Percentiles rank a stretch among this genome's conserved stretches.
Conservation (phyloP, 2,797 vertebrate species). For the Pogonophryne albipinna region DNA sequence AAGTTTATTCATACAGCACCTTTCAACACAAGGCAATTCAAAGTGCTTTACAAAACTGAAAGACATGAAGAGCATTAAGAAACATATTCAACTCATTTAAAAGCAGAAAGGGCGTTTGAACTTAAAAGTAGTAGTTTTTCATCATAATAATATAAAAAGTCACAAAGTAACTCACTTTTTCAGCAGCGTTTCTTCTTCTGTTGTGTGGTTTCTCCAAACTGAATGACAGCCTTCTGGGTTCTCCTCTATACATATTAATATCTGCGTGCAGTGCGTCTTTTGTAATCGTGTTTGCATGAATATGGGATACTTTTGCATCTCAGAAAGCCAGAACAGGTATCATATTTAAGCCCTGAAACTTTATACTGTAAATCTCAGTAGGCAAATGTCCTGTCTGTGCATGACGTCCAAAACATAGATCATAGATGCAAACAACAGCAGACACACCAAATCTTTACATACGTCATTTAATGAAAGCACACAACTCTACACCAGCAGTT, state of each 20-base stretch:
- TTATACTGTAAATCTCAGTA: conserved; percentile 15
- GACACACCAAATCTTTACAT: not conserved
- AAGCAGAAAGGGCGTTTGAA: too few species aligned
- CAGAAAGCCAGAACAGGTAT: not conserved
- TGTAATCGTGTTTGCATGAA: not conserved
- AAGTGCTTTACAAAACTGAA: too few species aligned
- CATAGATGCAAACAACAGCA: not conserved
- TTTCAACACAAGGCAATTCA: too few species aligned
- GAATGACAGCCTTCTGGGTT: too few species aligned
- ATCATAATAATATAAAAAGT: too few species aligned
- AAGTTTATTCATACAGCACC: too few species aligned
- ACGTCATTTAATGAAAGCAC: not conserved
- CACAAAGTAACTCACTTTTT: too few species aligned
- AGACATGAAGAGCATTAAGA: too few species aligned
- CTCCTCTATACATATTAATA: not conserved
- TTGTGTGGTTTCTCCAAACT: not conserved
- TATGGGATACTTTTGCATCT: conserved; percentile 25
- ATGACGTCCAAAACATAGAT: not conserved
- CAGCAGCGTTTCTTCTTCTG: too few species aligned
- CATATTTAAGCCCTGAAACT: conserved; percentile 1
- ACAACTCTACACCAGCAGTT: too few species aligned
- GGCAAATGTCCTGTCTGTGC: conserved; percentile 32
- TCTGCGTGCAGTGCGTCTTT: too few species aligned
- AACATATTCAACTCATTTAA: too few species aligned
- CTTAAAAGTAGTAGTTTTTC: not conserved